These are phyloP conservation scores for Polyommatus icarus DNA, from an alignment of 2,888 invertebrate genomes.

Conservation along the genomic window DNA sequence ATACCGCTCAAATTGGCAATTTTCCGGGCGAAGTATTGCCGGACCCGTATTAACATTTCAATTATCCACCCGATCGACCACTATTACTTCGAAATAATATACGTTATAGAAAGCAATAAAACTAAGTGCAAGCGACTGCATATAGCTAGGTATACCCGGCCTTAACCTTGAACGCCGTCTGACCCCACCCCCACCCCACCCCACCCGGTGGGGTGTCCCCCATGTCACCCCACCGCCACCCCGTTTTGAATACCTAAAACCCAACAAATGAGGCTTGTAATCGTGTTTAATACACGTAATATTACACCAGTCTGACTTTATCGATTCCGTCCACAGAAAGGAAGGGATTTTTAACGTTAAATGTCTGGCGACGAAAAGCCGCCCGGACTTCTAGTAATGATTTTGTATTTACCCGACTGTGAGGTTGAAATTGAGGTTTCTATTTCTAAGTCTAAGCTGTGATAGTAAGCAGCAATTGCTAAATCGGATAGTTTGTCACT, in stretches of 20 bases:
- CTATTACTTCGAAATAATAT: neutral
- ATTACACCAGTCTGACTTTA: constrained; percentile 25
- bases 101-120: constrained; percentile 13
- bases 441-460: too few relatives aligned
- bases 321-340: constrained; percentile 16
- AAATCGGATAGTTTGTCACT: too few relatives aligned
- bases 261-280: constrained; percentile 60
- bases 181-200: constrained; percentile 50
- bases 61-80: neutral
- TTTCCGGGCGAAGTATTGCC: neutral
- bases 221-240: constrained; percentile 43
- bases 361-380: constrained; percentile 9
- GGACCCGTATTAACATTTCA: constrained; percentile 1
- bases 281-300: constrained; percentile 55
- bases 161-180: constrained; percentile 78
- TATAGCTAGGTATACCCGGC: constrained; percentile 51
- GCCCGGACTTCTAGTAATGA: too few relatives aligned
- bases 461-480: too few relatives aligned
- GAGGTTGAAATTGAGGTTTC: neutral
- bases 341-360: constrained; percentile 20
- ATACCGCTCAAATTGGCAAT: neutral
- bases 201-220: constrained; percentile 41
- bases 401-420: neutral
- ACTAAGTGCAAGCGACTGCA: constrained; percentile 42
- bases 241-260: constrained; percentile 44